Percentiles rank a stretch among this genome's conserved stretches.
These are phyloP conservation scores for Hecatera dysodea DNA, from an alignment of 2,888 invertebrate species.

Conservation along the genomic window DNA sequence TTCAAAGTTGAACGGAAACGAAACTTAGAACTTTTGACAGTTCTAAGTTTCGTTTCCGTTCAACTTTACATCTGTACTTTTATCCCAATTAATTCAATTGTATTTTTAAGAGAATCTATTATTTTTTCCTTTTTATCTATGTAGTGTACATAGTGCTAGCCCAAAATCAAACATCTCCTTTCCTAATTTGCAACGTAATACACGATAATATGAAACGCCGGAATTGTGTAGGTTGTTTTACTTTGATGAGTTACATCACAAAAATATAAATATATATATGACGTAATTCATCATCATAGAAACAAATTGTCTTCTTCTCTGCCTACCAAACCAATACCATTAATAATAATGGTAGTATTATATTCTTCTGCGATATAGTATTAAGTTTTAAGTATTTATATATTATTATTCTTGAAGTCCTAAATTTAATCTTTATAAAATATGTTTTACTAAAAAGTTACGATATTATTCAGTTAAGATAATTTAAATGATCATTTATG, in stretches of 20 bases:
- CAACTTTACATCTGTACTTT: no score
- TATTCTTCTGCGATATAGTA: conserved; percentile 43
- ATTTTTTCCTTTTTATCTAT: no score
- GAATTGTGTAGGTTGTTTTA: background rate
- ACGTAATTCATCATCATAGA: background rate
- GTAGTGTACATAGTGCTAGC: no score
- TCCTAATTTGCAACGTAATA: no score
- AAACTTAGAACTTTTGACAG: no score
- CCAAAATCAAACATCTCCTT: no score
- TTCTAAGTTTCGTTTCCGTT: no score
- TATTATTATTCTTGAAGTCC: conserved; percentile 19
- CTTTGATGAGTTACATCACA: background rate
- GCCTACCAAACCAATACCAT: background rate
- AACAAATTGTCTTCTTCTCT: conserved; percentile 14
- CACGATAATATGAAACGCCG: no score
- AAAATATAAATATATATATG: background rate
- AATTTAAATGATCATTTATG: background rate
- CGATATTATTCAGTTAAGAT: conserved; percentile 29
- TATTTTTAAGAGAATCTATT: no score
- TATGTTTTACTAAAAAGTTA: background rate
- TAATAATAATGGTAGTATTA: conserved; percentile 14
- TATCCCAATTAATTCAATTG: no score
- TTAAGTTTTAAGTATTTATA: conserved; percentile 19
- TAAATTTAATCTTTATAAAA: conserved; percentile 11
- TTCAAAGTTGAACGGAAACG: no score